phyloP scores from a whole-genome alignment of 2,113 vertebrate genomes.

The Xerus inauris region DNA sequence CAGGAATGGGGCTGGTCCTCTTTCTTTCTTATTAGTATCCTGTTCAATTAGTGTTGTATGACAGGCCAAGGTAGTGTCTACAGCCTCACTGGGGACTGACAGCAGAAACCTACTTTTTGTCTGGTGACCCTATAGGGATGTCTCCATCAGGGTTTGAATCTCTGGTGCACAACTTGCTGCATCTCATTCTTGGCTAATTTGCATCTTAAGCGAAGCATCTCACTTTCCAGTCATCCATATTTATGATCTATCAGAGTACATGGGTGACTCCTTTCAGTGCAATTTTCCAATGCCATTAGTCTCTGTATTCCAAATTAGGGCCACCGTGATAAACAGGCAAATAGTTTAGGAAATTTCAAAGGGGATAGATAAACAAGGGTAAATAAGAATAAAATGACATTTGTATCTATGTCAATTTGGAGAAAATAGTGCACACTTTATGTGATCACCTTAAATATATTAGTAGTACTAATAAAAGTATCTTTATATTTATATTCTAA shows the following conservation, averaged over 20 bases:
- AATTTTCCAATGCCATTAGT: constrained; percentile 85
- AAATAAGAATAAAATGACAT: constrained; percentile 76
- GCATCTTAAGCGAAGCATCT: constrained; percentile 84
- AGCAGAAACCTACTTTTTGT: constrained; percentile 83
- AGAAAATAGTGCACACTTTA: not conserved
- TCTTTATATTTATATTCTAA: constrained; percentile 35
- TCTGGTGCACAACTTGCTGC: constrained; percentile 80
- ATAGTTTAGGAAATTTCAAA: constrained; percentile 81
- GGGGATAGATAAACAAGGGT: constrained; percentile 77
- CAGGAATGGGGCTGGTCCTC: constrained; percentile 54
- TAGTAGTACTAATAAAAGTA: constrained; percentile 14
- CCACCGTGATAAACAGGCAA: constrained; percentile 83
- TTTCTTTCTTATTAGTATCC: constrained; percentile 79
- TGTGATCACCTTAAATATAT: constrained; percentile 43
- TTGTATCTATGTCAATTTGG: constrained; percentile 40
- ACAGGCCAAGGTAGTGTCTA: constrained; percentile 69
- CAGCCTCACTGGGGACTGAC: constrained; percentile 76
- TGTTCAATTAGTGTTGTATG: constrained; percentile 83
- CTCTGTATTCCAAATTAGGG: constrained; percentile 75
- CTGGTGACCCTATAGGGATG: constrained; percentile 83
- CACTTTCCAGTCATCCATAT: constrained; percentile 87
- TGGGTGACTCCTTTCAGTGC: constrained; percentile 82
- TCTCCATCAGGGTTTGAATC: constrained; percentile 80
- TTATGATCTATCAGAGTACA: constrained; percentile 83
- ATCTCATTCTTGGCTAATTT: constrained; percentile 86